These are phyloP conservation scores for Gallinago media DNA, from an alignment of 2,113 vertebrate genomes.

Conservation along the genomic window DNA sequence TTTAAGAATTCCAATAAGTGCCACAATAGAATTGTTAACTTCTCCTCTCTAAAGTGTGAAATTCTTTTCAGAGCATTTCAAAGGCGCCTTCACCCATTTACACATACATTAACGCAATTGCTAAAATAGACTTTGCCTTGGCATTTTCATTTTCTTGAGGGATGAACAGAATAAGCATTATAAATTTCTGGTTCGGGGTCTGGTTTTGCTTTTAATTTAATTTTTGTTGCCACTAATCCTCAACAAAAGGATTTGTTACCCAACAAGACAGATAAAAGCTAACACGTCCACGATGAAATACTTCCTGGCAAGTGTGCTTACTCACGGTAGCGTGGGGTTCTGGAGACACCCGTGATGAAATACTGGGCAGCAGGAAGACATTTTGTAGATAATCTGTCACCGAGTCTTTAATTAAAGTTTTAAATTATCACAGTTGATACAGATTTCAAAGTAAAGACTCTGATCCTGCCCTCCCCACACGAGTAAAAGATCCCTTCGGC, in stretches of 20 bases:
- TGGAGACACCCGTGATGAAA: constrained; percentile 57
- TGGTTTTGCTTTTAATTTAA: constrained; percentile 43
- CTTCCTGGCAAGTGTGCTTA: constrained; percentile 1
- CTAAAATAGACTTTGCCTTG: constrained; percentile 45
- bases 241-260: constrained; percentile 42
- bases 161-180: constrained; percentile 3
- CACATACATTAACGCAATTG: constrained; percentile 25
- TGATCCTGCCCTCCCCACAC: not conserved
- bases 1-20: constrained; percentile 38
- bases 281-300: constrained; percentile 24
- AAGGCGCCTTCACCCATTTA: constrained; percentile 44
- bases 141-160: constrained; percentile 54
- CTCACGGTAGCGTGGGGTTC: not conserved
- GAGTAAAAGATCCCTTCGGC: not conserved
- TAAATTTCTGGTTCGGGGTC: not conserved
- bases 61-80: constrained; percentile 35
- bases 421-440: constrained; percentile 65
- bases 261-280: constrained; percentile 25
- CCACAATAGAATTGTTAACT: constrained; percentile 46
- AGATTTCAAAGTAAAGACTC: constrained; percentile 51
- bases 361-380: constrained; percentile 35
- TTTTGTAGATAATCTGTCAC: constrained; percentile 64
- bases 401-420: constrained; percentile 67
- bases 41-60: constrained; percentile 24
- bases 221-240: constrained; percentile 47